Conservation (phyloP, 2,113 vertebrate species). For the Deroptyus accipitrinus region DNA sequence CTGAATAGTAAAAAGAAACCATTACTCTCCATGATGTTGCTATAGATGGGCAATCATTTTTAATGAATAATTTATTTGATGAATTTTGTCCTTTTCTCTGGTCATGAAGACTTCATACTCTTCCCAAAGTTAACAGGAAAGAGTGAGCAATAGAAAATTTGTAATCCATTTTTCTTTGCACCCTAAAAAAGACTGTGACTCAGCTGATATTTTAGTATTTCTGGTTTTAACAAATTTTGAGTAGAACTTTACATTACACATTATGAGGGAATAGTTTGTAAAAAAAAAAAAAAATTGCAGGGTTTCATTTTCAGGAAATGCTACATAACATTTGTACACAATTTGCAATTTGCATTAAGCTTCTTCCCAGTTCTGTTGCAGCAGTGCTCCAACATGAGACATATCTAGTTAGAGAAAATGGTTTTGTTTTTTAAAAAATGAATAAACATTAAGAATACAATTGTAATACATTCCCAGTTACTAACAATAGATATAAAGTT, state of each 20-base stretch:
- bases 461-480: background rate
- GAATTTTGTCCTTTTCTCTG: background rate
- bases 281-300: background rate
- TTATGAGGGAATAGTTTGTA: background rate
- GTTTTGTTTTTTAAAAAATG: background rate
- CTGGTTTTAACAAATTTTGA: background rate
- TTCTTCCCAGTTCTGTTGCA: background rate
- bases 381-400: background rate
- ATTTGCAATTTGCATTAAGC: background rate
- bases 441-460: background rate
- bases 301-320: background rate
- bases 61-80: conserved; percentile 11
- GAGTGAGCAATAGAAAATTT: background rate
- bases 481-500: background rate
- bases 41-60: background rate
- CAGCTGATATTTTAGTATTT: background rate
- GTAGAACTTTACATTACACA: background rate
- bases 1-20: background rate
- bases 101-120: background rate
- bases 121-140: background rate
- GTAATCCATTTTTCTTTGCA: background rate
- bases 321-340: background rate
- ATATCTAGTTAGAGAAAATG: background rate
- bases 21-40: background rate
- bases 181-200: background rate